Evolutionary conservation across 2,888 invertebrate genomes (phyloP).

Genomic region (Leptinotarsa haldemani): DNA sequence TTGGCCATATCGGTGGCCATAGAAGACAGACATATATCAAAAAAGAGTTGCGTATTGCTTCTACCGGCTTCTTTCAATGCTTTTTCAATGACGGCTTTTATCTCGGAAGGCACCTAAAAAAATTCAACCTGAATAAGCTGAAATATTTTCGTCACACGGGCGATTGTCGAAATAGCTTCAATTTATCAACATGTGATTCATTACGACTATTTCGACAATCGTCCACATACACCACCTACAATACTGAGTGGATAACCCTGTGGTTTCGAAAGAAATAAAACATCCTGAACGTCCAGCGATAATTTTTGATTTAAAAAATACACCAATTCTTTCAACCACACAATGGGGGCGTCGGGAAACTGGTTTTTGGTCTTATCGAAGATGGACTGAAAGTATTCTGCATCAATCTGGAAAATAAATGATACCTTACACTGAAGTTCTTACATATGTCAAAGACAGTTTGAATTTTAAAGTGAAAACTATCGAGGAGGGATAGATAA

Average conservation of each 20-base stretch:
- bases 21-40: constrained; percentile 76
- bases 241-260: constrained; percentile 71
- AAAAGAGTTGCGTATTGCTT: constrained; percentile 75
- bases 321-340: constrained; percentile 79
- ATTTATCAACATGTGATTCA: too few species aligned
- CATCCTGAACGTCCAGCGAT: constrained; percentile 74
- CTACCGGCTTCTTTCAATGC: constrained; percentile 73
- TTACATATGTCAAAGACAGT: too few species aligned
- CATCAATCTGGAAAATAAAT: constrained; percentile 70
- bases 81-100: constrained; percentile 65
- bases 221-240: constrained; percentile 51
- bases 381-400: constrained; percentile 69
- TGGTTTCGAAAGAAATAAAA: constrained; percentile 70
- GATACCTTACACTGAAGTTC: too few species aligned
- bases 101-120: constrained; percentile 56
- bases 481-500: too few species aligned
- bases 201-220: too few species aligned
- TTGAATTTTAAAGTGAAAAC: too few species aligned
- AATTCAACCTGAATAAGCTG: too few species aligned
- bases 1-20: constrained; percentile 80
- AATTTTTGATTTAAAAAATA: constrained; percentile 74
- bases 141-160: too few species aligned
- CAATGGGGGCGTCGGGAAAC: constrained; percentile 77
- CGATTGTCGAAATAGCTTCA: too few species aligned
- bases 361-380: constrained; percentile 72